These are phyloP conservation scores for Metalampra italica DNA, from an alignment of 2,888 invertebrate genomes.

Conservation along the genomic window DNA sequence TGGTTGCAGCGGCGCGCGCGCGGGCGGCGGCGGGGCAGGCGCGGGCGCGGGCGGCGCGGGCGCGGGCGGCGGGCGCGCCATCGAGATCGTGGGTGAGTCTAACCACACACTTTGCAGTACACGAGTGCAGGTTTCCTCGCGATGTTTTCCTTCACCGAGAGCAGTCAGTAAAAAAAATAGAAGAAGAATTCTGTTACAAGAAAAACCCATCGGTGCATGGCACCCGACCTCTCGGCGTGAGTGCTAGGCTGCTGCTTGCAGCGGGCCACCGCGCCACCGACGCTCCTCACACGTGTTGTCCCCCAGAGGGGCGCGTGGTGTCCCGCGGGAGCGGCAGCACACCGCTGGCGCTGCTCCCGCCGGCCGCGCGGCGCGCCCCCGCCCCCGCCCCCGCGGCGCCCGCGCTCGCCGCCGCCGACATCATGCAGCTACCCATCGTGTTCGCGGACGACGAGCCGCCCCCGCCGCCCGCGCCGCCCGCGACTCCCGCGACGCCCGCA, in stretches of 20 bases:
- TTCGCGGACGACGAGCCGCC: slow-evolving; percentile 75
- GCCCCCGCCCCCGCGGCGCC: slow-evolving; percentile 16
- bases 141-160: no score
- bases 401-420: slow-evolving; percentile 53
- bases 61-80: slow-evolving; percentile 19
- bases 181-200: no score
- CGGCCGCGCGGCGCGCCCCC: slow-evolving; percentile 9
- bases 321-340: slow-evolving; percentile 42
- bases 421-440: slow-evolving; percentile 80
- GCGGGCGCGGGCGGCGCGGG: slow-evolving; percentile 7
- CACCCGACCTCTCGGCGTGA: no score
- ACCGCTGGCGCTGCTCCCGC: slow-evolving; percentile 24
- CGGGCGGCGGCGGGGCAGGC: slow-evolving; percentile 15
- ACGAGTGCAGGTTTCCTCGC: no score
- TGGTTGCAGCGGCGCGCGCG: no score
- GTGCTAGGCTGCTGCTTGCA: no score
- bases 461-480: slow-evolving; percentile 4
- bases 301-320: slow-evolving; percentile 39
- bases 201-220: no score
- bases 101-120: neutral
- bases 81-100: slow-evolving; percentile 33
- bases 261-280: no score
- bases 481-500: neutral
- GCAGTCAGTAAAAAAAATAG: no score
- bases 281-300: no score